Percentiles rank a stretch among this genome's conserved stretches.
These are phyloP conservation scores for Semaprochilodus insignis DNA, from an alignment of 2,797 vertebrate species.

Conservation along the genomic window DNA sequence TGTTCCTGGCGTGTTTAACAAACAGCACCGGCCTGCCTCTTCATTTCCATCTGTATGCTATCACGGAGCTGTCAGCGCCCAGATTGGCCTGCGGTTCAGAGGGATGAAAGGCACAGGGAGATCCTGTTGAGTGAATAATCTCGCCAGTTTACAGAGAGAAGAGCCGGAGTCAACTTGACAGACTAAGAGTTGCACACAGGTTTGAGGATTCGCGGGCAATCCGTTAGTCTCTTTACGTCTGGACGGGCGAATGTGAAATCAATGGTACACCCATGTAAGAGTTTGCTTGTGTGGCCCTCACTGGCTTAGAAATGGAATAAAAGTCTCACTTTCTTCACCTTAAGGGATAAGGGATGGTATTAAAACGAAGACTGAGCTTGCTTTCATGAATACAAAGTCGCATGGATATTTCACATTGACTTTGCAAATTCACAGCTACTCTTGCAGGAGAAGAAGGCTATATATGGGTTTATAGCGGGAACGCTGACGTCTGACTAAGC, in stretches of 20 bases:
- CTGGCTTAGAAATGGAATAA: constrained; percentile 76
- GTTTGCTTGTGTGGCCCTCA: constrained; percentile 81
- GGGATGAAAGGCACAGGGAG: constrained; percentile 79
- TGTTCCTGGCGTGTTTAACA: constrained; percentile 31
- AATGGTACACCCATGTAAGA: constrained; percentile 85
- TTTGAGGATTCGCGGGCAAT: constrained; percentile 79
- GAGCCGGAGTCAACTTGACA: constrained; percentile 83
- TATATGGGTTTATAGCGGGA: neutral
- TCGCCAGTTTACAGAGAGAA: constrained; percentile 80
- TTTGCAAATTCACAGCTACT: constrained; percentile 29
- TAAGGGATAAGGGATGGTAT: constrained; percentile 40
- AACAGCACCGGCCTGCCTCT: constrained; percentile 70
- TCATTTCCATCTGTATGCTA: constrained; percentile 84
- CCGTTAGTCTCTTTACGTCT: constrained; percentile 79
- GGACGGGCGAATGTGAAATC: constrained; percentile 86
- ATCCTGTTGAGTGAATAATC: constrained; percentile 88
- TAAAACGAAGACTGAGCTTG: constrained; percentile 35
- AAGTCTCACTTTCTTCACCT: constrained; percentile 78
- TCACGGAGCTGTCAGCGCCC: constrained; percentile 79
- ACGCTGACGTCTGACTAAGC: neutral
- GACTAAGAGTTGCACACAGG: constrained; percentile 79
- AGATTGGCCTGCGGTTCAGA: constrained; percentile 79
- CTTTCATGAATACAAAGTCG: constrained; percentile 29
- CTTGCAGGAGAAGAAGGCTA: neutral
- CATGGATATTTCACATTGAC: constrained; percentile 26